Evolutionary conservation across 1,140 invertebrate genomes (phyloP).

Genomic region (Pogonognathellus flavescens): DNA sequence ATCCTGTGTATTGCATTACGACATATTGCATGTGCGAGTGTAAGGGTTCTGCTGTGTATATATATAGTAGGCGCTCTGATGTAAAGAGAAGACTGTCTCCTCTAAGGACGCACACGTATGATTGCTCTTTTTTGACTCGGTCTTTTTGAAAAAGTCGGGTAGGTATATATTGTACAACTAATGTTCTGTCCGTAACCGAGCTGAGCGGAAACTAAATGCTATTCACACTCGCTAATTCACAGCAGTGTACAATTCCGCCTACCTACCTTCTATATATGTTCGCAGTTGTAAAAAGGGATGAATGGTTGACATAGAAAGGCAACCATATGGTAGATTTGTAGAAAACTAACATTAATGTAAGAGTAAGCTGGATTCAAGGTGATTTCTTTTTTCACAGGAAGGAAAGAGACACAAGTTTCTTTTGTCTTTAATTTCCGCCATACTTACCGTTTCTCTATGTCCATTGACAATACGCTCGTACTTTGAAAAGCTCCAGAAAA

Average conservation of each 20-base stretch:
- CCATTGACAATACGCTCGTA: too few species aligned
- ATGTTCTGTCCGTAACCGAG: too few species aligned
- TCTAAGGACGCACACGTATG: conserved; percentile 3
- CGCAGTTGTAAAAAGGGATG: not conserved
- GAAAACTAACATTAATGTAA: conserved; percentile 11
- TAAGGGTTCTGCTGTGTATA: not conserved
- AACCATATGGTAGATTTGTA: not conserved
- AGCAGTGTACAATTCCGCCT: not conserved
- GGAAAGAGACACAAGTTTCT: conserved; percentile 25
- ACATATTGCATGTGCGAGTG: not conserved
- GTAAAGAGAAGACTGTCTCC: not conserved
- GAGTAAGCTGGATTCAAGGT: conserved; percentile 7
- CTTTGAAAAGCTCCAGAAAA: not conserved
- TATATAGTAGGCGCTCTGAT: not conserved
- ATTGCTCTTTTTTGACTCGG: conserved; percentile 20
- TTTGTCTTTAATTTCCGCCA: conserved; percentile 30
- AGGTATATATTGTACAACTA: too few species aligned
- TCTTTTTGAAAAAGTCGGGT: not conserved
- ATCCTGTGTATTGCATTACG: not conserved
- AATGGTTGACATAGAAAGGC: not conserved
- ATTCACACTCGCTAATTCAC: not conserved
- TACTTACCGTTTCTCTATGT: not conserved
- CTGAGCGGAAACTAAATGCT: conserved; percentile 29
- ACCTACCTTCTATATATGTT: not conserved
- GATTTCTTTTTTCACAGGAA: conserved; percentile 22